These are phyloP conservation scores for Hesperophylax magnus DNA, from an alignment of 1,140 invertebrate species.

Conservation along the genomic window DNA sequence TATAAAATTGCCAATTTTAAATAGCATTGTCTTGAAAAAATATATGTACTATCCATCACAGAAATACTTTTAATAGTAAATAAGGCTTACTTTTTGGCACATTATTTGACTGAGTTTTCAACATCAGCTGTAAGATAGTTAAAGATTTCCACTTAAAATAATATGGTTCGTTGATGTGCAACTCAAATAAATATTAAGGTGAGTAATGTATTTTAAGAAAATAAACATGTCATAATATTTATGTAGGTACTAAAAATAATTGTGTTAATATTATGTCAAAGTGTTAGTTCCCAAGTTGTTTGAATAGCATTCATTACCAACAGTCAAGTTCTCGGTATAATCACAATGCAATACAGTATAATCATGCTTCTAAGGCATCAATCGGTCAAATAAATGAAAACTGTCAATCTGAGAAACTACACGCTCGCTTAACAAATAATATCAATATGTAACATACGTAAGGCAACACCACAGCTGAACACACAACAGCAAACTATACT, in stretches of 20 bases:
- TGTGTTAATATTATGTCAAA: slow-evolving; percentile 34
- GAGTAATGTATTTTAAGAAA: slow-evolving; percentile 34
- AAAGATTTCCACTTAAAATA: slow-evolving; percentile 23
- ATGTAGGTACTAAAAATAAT: too few relatives aligned
- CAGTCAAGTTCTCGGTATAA: slow-evolving; percentile 11
- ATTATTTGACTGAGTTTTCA: slow-evolving; percentile 49
- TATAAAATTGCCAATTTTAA: slow-evolving; percentile 43
- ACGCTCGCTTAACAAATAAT: slow-evolving; percentile 9
- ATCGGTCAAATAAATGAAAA: slow-evolving; percentile 34
- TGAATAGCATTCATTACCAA: slow-evolving; percentile 13
- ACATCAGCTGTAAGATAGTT: slow-evolving; percentile 30
- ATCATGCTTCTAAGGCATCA: slow-evolving; percentile 35
- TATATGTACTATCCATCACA: slow-evolving; percentile 54
- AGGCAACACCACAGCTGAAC: slow-evolving; percentile 52
- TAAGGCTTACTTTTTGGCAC: slow-evolving; percentile 56
- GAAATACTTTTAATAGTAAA: slow-evolving; percentile 50
- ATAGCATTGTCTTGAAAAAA: slow-evolving; percentile 53
- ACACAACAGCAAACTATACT: slow-evolving; percentile 40
- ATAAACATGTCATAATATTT: slow-evolving; percentile 21
- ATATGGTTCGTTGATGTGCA: not conserved
- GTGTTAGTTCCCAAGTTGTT: slow-evolving; percentile 22
- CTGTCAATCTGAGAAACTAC: slow-evolving; percentile 23
- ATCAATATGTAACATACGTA: slow-evolving; percentile 29
- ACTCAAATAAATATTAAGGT: slow-evolving; percentile 17
- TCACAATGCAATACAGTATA: slow-evolving; percentile 41